Evolutionary conservation across 2,888 invertebrate species (phyloP), one percentile per base, ranked within the genome.

Genomic region (Limenitis camilla): DNA sequence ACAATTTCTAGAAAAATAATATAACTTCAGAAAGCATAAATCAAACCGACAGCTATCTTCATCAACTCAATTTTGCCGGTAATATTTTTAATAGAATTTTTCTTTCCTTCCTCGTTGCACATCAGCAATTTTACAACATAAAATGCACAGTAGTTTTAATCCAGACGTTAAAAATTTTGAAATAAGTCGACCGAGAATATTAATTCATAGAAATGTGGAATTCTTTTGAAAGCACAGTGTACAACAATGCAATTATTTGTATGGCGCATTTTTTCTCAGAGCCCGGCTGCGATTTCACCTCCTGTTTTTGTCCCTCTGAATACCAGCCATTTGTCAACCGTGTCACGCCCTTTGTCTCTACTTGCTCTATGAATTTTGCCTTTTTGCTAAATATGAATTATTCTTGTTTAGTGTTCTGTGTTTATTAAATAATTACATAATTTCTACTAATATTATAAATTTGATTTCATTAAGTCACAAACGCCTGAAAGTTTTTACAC

Each of bases 311-410:
- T 61, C 53, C 54, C 55, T 58, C 62, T 61, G 63, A 67, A 63
- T 61, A 62, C 61, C 61, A 59, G 49, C 60, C 65, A 72, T 73
- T 74, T 69, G 72, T 72, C 71, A 69, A 62, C 64, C 61, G 64
- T 62, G 63, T 63, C 61, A 58, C 58, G 53, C 64, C 71, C 63
- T 69, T 74, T 74, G 72, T 73, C 68, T 72, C 63, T 36, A 36
- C 64, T 61, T 64, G 62, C 63, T 68, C 65, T 64, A 60, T 64
- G 67, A 68, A 69, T 69, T 70, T 68, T 67, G 67, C 68, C 69
- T 69, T 68, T 61, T 62, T 58, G 47, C 42, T 55, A 46, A 54
- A 54, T 53, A 31, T 43, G 27, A 40, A 51, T 47, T 44, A 38
- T 49, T 19, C 19, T 19, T 1, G 19, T 19, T 19, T 19, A 19